Evolutionary conservation across 2,797 vertebrate species (phyloP), one percentile per base, ranked within the genome.

Genomic region (Peromyscus nudipes): DNA sequence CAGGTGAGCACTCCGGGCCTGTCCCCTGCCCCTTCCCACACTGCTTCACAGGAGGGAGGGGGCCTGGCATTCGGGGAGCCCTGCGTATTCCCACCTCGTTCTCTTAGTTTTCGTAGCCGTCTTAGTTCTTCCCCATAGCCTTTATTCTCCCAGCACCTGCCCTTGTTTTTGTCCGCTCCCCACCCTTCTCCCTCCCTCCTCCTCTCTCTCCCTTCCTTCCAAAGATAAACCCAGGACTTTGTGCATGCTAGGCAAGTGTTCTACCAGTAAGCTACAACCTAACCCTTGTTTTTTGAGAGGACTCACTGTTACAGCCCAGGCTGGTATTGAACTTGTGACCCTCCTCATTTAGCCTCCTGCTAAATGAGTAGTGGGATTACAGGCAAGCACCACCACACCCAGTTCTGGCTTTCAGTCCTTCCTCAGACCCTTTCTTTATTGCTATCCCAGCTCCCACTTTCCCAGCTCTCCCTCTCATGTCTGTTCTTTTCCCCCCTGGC

Each of bases 1-100:
- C 99, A 99, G 99, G 99, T 99, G 98, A 98, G 95, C 49, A 31
- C 46, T 29, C 37, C n/a, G 57, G 0, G 0, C n/a, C 89, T 29
- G 4, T 8, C 55, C 6, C 6, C 10, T 37, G 14, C 2, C 11
- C 49, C 64, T 91, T 69, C n/a, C 73, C 23, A 31, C 2, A 31
- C 16, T 27, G 16, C 89, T 92, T 94, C 77, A 46, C 34, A 83
- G 67, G 49, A 52, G 71, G 75, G 67, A 16, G 40, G 62, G 69
- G 62, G 31, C 65, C 31, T 64, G 40, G 76, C 37, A 67, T 37
- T 19, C 37, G 69, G 12, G 37, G 77, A 46, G 19, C 34, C 65
- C n/a, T 29, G 23, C 40, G 83, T 3, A 23, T 43, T 69, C 55
- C 81, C 43, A 55, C 67, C 19, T 73, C 43, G 12, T 34, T 88